Percentiles rank a stretch among this genome's conserved stretches.
phyloP scores from a whole-genome alignment of 2,888 invertebrate genomes.

The Spialia ferax region DNA sequence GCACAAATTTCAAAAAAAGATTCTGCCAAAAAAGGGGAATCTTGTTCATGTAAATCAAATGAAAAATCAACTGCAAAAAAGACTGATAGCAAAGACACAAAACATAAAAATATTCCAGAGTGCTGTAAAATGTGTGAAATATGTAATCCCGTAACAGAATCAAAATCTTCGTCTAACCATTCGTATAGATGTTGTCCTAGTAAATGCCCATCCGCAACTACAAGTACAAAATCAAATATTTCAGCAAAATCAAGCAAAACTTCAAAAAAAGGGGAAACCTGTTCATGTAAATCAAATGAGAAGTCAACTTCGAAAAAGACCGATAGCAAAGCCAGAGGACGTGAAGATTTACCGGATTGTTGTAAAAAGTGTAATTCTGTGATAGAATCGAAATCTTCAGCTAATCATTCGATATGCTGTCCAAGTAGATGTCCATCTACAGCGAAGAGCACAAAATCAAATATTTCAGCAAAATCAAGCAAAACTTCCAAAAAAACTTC shows the following conservation, averaged over 20 bases:
- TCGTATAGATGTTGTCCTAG: neutral
- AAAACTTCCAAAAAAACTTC: neutral
- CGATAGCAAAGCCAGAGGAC: neutral
- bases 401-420: neutral
- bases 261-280: slow-evolving; percentile 3
- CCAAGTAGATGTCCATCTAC: neutral
- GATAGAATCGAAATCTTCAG: neutral
- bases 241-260: neutral
- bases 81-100: neutral
- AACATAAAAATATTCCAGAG: neutral
- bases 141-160: neutral
- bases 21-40: slow-evolving; percentile 2
- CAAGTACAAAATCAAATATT: neutral
- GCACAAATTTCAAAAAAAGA: slow-evolving; percentile 9
- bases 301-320: neutral
- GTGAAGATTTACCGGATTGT: neutral
- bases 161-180: neutral
- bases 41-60: neutral
- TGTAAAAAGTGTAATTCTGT: neutral
- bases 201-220: neutral
- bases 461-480: neutral
- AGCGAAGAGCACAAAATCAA: neutral
- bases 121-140: neutral
- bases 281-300: neutral
- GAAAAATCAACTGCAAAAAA: neutral